phyloP scores from a whole-genome alignment of 2,113 vertebrate species.

The Cygnus atratus region DNA sequence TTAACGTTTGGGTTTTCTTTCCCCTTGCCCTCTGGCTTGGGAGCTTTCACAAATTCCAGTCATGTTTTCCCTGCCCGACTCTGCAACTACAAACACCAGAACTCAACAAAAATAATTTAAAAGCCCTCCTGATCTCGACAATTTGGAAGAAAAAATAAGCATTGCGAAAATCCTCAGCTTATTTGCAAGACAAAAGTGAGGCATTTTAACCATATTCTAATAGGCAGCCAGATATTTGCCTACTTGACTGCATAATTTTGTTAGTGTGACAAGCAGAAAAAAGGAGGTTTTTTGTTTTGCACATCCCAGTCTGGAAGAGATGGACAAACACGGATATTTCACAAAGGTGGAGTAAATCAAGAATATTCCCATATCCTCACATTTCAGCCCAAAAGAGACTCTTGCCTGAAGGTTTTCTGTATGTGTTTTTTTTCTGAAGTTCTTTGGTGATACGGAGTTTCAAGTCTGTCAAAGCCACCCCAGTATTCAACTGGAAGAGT shows the following conservation, averaged over 20 bases:
- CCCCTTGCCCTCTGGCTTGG: background rate
- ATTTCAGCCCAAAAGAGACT: background rate
- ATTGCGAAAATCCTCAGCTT: background rate
- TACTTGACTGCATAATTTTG: background rate
- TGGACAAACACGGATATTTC: background rate
- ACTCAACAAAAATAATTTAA: background rate
- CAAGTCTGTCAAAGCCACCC: background rate
- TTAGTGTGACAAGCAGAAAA: background rate
- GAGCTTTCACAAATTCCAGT: background rate
- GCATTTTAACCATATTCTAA: background rate
- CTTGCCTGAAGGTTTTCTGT: background rate
- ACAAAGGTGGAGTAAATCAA: background rate
- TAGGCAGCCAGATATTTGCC: too few relatives aligned
- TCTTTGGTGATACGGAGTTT: background rate
- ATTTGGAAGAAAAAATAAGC: background rate
- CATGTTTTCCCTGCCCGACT: background rate
- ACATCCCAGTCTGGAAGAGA: background rate
- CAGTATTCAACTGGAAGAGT: background rate
- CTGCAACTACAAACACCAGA: background rate
- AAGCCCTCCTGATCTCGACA: background rate
- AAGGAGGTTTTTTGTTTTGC: accelerated
- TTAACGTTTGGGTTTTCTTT: background rate
- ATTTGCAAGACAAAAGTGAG: background rate
- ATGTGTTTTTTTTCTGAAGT: background rate
- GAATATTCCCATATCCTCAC: background rate